Evolutionary conservation across 2,113 vertebrate species (phyloP).

Genomic region (Ctenodactylus gundi): DNA sequence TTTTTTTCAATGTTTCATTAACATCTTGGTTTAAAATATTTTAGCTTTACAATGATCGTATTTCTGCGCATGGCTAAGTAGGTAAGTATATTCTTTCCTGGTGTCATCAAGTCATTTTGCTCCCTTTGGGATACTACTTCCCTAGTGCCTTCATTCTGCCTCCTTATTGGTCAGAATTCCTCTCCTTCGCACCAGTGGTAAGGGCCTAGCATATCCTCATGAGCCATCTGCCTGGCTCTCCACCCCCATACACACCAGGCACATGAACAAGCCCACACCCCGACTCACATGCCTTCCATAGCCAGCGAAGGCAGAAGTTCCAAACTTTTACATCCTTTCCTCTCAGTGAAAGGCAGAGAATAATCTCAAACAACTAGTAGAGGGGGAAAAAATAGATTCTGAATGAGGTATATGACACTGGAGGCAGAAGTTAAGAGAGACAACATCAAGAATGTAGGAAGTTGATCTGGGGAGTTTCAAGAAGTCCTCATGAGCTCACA

Average conservation of each 20-base stretch:
- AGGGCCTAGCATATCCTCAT: not conserved
- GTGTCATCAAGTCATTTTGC: not conserved
- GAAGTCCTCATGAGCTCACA: constrained; percentile 63
- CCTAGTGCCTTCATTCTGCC: not conserved
- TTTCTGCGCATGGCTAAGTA: not conserved
- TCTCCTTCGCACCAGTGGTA: not conserved
- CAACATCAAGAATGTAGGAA: constrained; percentile 5
- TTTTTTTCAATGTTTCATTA: not conserved
- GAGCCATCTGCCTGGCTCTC: constrained; percentile 1
- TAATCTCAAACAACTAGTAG: constrained; percentile 79
- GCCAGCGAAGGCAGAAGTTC: constrained; percentile 72
- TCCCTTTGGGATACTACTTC: not conserved
- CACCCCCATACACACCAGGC: not conserved
- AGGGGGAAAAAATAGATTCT: constrained; percentile 78
- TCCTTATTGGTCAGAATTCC: not conserved
- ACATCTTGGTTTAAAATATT: constrained; percentile 18
- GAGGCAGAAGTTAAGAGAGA: constrained; percentile 66
- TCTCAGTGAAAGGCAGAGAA: constrained; percentile 75
- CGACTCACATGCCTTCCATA: constrained; percentile 30
- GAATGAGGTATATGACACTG: constrained; percentile 75
- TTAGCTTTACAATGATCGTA: constrained; percentile 2
- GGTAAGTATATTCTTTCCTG: not conserved
- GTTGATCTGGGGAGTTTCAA: constrained; percentile 71
- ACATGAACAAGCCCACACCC: not conserved
- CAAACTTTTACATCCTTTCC: constrained; percentile 76